phyloP scores from a whole-genome alignment of 2,113 vertebrate genomes.

The Tetrao urogallus region DNA sequence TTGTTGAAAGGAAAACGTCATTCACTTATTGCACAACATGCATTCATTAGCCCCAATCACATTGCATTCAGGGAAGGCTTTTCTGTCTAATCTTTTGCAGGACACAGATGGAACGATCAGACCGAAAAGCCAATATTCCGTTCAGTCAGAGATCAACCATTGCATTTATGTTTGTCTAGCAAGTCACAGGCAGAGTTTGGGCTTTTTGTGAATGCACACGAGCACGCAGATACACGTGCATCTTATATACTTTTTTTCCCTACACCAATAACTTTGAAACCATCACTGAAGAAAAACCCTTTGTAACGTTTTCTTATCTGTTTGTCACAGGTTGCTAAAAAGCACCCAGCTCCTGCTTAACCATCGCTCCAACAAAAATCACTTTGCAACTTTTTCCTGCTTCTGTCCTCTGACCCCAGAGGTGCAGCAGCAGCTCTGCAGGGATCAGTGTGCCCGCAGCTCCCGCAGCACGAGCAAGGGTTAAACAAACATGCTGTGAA shows the following conservation, averaged over 20 bases:
- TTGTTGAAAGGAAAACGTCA: neutral
- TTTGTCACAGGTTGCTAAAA: neutral
- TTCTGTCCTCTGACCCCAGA: neutral
- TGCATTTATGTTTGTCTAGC: neutral
- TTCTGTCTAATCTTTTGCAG: neutral
- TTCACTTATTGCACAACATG: neutral
- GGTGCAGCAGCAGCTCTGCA: neutral
- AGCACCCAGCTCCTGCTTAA: neutral
- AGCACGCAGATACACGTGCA: neutral
- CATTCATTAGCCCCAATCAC: neutral
- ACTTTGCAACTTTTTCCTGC: neutral
- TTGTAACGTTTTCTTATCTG: neutral
- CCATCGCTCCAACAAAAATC: neutral
- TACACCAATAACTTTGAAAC: neutral
- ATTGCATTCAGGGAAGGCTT: neutral
- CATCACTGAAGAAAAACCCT: neutral
- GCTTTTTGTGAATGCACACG: neutral
- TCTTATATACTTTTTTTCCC: neutral
- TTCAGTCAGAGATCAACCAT: neutral
- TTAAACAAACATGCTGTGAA: neutral
- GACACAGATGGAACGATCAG: slow-evolving; percentile 8
- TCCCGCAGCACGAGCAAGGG: neutral
- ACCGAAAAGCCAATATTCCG: slow-evolving; percentile 19
- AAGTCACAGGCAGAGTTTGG: neutral
- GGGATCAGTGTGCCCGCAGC: accelerated